These are phyloP conservation scores for Prionailurus bengalensis DNA, from an alignment of 2,113 vertebrate genomes.

Conservation along the genomic window DNA sequence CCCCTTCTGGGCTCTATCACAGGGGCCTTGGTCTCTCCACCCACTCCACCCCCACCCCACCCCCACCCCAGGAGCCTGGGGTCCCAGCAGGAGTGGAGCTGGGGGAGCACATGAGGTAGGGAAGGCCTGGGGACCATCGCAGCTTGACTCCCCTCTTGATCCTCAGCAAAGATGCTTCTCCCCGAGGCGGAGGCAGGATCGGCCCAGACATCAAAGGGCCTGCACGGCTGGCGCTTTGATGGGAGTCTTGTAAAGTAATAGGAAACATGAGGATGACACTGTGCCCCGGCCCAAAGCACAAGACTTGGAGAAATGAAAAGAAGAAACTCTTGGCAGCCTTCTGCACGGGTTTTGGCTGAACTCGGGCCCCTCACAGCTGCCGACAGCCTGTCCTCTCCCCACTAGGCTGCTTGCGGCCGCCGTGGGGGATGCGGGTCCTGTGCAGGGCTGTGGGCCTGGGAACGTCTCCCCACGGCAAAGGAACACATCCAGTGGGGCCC, in stretches of 20 bases:
- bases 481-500: background rate
- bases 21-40: background rate
- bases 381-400: constrained; percentile 56
- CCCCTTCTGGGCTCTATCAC: background rate
- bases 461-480: background rate
- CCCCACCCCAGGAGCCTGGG: background rate
- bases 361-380: constrained; percentile 68
- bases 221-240: constrained; percentile 63
- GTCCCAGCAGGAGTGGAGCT: background rate
- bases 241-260: constrained; percentile 75
- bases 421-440: background rate
- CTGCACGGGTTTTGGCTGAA: constrained; percentile 75
- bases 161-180: constrained; percentile 61
- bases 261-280: constrained; percentile 81
- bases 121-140: constrained; percentile 49
- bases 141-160: background rate
- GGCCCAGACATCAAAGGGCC: constrained; percentile 80
- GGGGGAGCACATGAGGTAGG: background rate
- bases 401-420: background rate
- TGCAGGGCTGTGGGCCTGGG: background rate
- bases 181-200: constrained; percentile 50
- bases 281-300: constrained; percentile 62
- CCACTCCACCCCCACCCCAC: accelerated
- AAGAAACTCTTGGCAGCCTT: constrained; percentile 78
- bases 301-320: constrained; percentile 71